Evolutionary conservation across 2,888 invertebrate genomes (phyloP), one percentile per base, ranked within the genome.

Genomic region (Sesia apiformis): DNA sequence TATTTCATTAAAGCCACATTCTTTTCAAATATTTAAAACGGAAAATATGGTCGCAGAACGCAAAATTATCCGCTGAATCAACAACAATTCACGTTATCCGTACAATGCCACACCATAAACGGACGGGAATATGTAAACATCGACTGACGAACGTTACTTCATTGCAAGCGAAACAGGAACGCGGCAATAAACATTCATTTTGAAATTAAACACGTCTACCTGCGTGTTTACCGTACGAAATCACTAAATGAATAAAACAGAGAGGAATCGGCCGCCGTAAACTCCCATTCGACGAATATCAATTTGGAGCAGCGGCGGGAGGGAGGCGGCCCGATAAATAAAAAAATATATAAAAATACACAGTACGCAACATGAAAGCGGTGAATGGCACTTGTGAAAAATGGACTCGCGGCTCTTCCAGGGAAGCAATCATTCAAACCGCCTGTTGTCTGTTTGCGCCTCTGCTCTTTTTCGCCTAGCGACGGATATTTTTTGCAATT

Each of bases 311-410:
- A 74, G 74, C 72, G 74, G 70, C 65, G 70, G 63, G 57, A 62
- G 65, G 70, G 69, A 72, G 73, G 72, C 67, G 67, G 63, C 65
- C 66, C 80, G 82, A 84, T 85, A 87, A 86, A 87, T 83, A 86
- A 87, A 84, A 76, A 81, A 66, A 81, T 74, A 84, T 83, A 81
- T 78, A 83, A 80, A 82, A 68, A 85, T 81, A 87, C 76, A 83
- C 76, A 78, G 83, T 79, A 81, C 82, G 78, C 74, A 81, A 81
- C 81, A 81, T 84, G 84, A 84, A 87, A 84, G 85, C 87, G 78
- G 81, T 81, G 87, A 89, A 89, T 89, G 87, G 87, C 89, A 89
- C 89, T 89, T 84, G 87, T 89, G 89, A 89, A 89, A 89, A 89
- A 89, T 89, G 89, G 89, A 89, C 89, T 87, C 83, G 84, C 85